Conservation (phyloP, 2,888 invertebrate genomes). For the Carabus problematicus region DNA sequence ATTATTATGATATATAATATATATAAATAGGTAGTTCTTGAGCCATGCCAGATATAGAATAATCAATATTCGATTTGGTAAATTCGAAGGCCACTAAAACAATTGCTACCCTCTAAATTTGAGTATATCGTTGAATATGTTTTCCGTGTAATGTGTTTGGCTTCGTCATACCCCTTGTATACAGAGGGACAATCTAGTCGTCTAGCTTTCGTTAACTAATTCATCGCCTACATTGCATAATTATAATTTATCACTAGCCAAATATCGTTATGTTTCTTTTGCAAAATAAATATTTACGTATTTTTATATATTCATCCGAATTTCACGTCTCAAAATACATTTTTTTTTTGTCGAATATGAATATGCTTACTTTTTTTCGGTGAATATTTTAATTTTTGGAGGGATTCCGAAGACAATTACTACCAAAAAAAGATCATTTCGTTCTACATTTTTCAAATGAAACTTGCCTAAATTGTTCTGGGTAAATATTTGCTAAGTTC, state of each 20-base stretch:
- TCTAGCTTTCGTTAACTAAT: not conserved
- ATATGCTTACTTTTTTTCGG: too few relatives aligned
- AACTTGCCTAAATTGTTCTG: not conserved
- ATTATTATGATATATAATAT: conserved; percentile 40
- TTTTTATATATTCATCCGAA: not conserved
- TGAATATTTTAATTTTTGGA: conserved; percentile 2
- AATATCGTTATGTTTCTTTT: conserved; percentile 36
- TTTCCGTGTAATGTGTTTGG: conserved; percentile 7
- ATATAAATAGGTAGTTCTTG: conserved; percentile 30
- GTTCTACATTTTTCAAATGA: too few relatives aligned
- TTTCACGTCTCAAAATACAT: too few relatives aligned
- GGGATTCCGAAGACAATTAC: conserved; percentile 1
- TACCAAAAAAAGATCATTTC: not conserved
- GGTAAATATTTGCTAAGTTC: too few relatives aligned
- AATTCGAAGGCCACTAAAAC: conserved; percentile 35
- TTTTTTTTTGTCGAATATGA: too few relatives aligned
- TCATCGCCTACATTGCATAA: conserved; percentile 1
- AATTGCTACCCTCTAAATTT: conserved; percentile 13
- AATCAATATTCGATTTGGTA: conserved; percentile 33
- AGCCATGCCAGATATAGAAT: conserved; percentile 36
- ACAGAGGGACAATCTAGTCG: conserved; percentile 27
- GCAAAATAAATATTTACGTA: conserved; percentile 31
- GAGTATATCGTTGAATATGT: conserved; percentile 18
- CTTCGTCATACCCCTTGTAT: conserved; percentile 30
- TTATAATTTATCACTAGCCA: conserved; percentile 39